Percentiles rank a stretch among this genome's conserved stretches.
Evolutionary conservation across 2,113 vertebrate genomes (phyloP).

Genomic region (Capreolus pygargus): DNA sequence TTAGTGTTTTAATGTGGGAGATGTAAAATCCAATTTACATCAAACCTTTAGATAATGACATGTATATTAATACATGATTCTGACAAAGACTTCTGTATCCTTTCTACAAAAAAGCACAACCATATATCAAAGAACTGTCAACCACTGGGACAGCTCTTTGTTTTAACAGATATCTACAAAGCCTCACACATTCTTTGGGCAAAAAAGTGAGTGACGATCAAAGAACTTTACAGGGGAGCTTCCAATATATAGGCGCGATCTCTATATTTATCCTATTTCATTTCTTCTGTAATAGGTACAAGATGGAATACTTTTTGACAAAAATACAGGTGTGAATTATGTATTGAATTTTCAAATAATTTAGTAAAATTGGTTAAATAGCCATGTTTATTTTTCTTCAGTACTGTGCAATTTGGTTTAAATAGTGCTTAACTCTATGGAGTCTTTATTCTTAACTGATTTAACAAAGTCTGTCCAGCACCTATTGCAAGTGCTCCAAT

Average conservation of each 20-base stretch:
- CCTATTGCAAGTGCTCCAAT: not conserved
- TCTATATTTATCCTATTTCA: not conserved
- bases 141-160: slow-evolving; percentile 44
- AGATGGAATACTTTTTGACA: not conserved
- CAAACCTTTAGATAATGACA: slow-evolving; percentile 20
- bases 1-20: slow-evolving; percentile 24
- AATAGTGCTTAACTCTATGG: not conserved
- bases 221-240: not conserved
- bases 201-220: slow-evolving; percentile 19
- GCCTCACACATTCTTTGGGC: slow-evolving; percentile 41
- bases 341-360: not conserved
- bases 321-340: not conserved
- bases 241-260: not conserved
- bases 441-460: not conserved
- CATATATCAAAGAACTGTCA: slow-evolving; percentile 48
- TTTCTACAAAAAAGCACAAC: slow-evolving; percentile 34
- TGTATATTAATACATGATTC: slow-evolving; percentile 6
- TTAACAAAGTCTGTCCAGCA: not conserved
- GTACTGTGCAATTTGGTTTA: not conserved
- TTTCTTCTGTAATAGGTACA: not conserved
- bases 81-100: slow-evolving; percentile 49
- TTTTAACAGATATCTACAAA: slow-evolving; percentile 63
- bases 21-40: slow-evolving; percentile 26
- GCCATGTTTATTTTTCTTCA: not conserved
- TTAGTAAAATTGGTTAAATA: not conserved